These are phyloP conservation scores for Brachionus plicatilis DNA, from an alignment of 1,140 invertebrate genomes.

Conservation along the genomic window DNA sequence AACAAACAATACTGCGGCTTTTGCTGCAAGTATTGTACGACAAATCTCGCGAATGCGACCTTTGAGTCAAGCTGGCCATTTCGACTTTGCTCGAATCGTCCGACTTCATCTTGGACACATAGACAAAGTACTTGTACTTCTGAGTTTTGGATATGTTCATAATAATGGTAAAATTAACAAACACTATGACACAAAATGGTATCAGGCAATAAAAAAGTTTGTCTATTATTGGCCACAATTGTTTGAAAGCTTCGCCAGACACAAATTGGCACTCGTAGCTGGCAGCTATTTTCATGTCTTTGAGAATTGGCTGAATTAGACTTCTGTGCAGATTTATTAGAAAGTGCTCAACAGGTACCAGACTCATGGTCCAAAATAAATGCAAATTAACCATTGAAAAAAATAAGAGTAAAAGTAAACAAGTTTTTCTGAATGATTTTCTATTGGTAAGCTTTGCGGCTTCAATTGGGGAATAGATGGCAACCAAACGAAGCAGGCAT, in stretches of 20 bases:
- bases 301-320: background rate
- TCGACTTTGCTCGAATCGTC: background rate
- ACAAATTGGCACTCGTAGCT: background rate
- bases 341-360: background rate
- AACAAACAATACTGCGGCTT: background rate
- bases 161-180: conserved; percentile 11
- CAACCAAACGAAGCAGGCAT: background rate
- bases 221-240: conserved; percentile 17
- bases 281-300: background rate
- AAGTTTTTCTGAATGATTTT: conserved; percentile 11
- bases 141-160: conserved; percentile 12
- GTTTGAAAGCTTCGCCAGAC: background rate
- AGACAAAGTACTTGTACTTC: background rate
- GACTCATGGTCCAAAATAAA: conserved; percentile 37
- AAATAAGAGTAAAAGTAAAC: background rate
- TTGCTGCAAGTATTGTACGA: background rate
- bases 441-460: conserved; percentile 3
- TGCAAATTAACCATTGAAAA: conserved; percentile 15
- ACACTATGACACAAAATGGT: conserved; percentile 5
- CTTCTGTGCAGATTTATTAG: background rate
- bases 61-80: background rate
- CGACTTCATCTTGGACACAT: background rate
- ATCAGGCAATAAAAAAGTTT: conserved; percentile 28
- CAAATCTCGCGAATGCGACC: background rate
- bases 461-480: conserved; percentile 26